These are phyloP conservation scores for Chloebia gouldiae DNA, from an alignment of 2,113 vertebrate genomes.

Conservation along the genomic window DNA sequence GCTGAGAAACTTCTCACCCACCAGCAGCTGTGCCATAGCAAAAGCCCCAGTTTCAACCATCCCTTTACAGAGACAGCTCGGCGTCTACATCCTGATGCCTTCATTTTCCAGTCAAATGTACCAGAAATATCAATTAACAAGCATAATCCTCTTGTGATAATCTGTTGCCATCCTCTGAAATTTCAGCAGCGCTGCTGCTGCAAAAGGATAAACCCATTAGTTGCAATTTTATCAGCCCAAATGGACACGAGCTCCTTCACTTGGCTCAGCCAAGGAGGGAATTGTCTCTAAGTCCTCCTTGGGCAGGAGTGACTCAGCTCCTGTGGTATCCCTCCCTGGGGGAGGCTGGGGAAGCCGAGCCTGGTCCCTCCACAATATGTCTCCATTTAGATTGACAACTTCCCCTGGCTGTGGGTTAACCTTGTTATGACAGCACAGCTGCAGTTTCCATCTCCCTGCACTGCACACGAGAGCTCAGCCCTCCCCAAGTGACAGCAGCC, in stretches of 20 bases:
- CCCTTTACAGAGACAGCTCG: background rate
- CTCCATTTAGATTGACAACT: constrained; percentile 41
- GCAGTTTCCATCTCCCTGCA: constrained; percentile 6
- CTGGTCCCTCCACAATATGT: background rate
- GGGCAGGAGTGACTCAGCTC: background rate
- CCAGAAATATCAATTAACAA: background rate
- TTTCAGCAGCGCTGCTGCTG: accelerated
- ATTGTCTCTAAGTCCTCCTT: background rate
- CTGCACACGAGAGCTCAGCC: background rate
- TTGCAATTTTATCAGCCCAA: background rate
- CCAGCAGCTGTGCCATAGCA: background rate
- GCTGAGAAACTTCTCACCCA: background rate
- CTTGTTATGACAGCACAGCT: constrained; percentile 52
- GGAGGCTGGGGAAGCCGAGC: background rate
- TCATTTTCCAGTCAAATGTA: background rate
- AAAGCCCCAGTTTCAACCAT: background rate
- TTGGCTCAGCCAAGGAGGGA: background rate
- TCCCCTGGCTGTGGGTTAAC: background rate
- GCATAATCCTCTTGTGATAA: background rate
- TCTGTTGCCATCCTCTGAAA: background rate
- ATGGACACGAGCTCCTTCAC: background rate
- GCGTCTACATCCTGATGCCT: background rate
- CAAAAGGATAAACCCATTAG: background rate
- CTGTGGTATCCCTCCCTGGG: accelerated
- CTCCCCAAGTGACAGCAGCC: background rate